Evolutionary conservation across 2,113 vertebrate species (phyloP), one percentile per base, ranked within the genome.

Genomic region (Ptyas mucosa): DNA sequence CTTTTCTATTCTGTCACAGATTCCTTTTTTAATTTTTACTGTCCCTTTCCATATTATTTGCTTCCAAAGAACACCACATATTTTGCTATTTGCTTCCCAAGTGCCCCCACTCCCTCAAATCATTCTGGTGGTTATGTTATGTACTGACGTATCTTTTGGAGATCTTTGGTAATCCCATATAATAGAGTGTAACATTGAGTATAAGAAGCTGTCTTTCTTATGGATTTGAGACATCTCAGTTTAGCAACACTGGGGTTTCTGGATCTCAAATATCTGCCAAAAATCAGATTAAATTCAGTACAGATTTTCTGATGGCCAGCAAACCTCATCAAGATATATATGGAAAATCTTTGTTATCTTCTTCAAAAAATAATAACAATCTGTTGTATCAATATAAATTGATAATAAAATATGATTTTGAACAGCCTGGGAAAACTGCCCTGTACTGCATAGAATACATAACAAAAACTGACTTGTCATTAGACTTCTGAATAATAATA

Each of bases 21-120:
- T 81, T 61, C 88, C 54, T 90, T 90, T 93, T 89, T 88, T 89
- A 57, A 57, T 49, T 39, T 93, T 64, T 93, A 49, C 75, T 69
- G 43, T 92, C 85, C 69, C 69, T 93, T n/a, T 64, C 43, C 52
- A 53, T 15, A 81, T 86, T 90, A 90, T 93, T 43, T 89, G 88
- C 61, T 81, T 93, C 86, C 92, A 90, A 75, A 54, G 75, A 93
- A 54, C 46, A 52, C 29, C 88, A 52, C 11, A 34, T 34, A 61
- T 86, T 86, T 90, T 90, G 21, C 85, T 85, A 39, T 43, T 91
- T 87, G 52, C 89, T 89, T 43, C 64, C 49, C 57, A 55, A 61
- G 75, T 86, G 24, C 5, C 5, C 21, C 10, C 29, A 0, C 26
- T 3, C 26, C 57, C 24, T 49, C 46, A 49, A 61, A 29, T 29